phyloP scores from a whole-genome alignment of 2,797 vertebrate genomes.

The Sebastes steindachneri region DNA sequence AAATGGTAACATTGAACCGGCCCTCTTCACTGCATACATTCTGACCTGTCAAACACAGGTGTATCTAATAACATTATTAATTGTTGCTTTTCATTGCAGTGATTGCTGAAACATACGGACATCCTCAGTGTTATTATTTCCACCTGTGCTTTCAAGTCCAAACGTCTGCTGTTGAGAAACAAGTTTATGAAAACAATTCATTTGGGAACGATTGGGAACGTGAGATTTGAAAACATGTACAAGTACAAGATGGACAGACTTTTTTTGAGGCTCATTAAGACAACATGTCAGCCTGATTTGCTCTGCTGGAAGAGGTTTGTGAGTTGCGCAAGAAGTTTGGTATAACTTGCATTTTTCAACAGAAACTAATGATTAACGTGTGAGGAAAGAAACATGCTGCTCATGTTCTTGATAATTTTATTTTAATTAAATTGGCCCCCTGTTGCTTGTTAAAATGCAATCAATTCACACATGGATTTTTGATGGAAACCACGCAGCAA shows the following conservation, averaged over 20 bases:
- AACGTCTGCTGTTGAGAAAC: slow-evolving; percentile 17
- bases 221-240: neutral
- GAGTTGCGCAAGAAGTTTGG: neutral
- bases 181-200: neutral
- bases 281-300: neutral
- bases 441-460: slow-evolving; percentile 1
- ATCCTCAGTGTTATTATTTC: slow-evolving; percentile 36
- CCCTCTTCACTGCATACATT: neutral
- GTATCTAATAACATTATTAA: slow-evolving; percentile 20
- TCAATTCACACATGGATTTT: neutral
- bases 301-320: neutral
- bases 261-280: neutral
- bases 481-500: slow-evolving; percentile 7
- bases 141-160: slow-evolving; percentile 34
- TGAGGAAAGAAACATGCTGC: slow-evolving; percentile 14
- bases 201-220: neutral
- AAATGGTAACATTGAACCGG: slow-evolving; percentile 43
- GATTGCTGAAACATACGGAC: slow-evolving; percentile 18
- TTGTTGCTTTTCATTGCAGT: neutral
- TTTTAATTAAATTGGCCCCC: neutral
- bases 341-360: neutral
- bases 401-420: neutral
- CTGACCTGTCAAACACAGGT: slow-evolving; percentile 27
- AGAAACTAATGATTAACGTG: slow-evolving; percentile 6
- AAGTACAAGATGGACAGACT: neutral